Evolutionary conservation across 2,113 vertebrate genomes (phyloP).

Genomic region (Pangasianodon hypophthalmus): DNA sequence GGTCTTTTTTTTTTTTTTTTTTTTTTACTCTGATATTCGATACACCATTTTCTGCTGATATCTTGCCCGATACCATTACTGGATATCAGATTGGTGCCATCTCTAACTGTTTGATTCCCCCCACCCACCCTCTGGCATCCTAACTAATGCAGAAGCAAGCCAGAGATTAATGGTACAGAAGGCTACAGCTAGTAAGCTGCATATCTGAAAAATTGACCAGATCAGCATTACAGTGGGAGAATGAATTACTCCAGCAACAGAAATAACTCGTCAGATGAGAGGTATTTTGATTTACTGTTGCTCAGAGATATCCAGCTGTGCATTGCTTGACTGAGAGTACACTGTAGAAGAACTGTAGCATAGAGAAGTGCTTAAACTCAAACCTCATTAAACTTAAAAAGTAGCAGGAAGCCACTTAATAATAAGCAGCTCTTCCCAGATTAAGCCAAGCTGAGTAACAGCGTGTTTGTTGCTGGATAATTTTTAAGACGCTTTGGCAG

Average conservation of each 20-base stretch:
- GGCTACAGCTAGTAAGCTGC: conserved; percentile 7
- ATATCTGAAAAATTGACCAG: background rate
- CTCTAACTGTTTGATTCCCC: background rate
- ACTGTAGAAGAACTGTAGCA: background rate
- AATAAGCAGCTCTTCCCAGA: conserved; percentile 3
- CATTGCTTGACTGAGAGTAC: conserved; percentile 3
- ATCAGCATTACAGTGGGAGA: conserved; percentile 4
- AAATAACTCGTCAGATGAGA: background rate
- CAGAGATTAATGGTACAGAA: background rate
- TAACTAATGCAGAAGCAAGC: background rate
- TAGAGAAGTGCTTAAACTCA: background rate
- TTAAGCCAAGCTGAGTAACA: background rate
- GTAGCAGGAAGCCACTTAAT: conserved; percentile 9
- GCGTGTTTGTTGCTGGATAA: background rate
- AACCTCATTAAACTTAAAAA: conserved; percentile 4
- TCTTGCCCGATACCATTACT: background rate
- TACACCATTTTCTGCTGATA: background rate
- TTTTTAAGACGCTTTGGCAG: background rate
- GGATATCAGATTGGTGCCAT: background rate
- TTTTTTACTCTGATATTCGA: background rate
- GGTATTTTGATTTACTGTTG: conserved; percentile 14
- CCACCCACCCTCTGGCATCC: too few species aligned
- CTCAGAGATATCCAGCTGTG: conserved; percentile 4
- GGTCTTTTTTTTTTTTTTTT: background rate
- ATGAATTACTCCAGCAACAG: conserved; percentile 1